Evolutionary conservation across 2,797 vertebrate species (phyloP).

Genomic region (Alca torda): DNA sequence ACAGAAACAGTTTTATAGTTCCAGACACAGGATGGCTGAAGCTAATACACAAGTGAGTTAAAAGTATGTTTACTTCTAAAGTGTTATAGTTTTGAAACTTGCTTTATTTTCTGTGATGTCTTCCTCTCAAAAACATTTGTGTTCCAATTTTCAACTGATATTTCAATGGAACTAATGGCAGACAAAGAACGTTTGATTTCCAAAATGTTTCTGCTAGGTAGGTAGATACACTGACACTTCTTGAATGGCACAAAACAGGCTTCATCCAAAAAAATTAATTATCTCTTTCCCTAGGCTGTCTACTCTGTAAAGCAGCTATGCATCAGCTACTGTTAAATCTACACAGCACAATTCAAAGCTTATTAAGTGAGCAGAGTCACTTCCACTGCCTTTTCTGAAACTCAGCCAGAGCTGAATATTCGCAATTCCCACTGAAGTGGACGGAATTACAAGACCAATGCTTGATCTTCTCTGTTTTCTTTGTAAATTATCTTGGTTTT

Average conservation of each 20-base stretch:
- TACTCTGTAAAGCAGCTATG: background rate
- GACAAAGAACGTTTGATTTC: background rate
- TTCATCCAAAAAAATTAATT: conserved; percentile 6
- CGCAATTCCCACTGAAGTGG: background rate
- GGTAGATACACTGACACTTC: background rate
- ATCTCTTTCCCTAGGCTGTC: background rate
- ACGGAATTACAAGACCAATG: background rate
- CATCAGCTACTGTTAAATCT: background rate
- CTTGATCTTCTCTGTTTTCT: background rate
- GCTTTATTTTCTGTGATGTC: background rate
- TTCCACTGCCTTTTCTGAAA: background rate
- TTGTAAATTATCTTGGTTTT: background rate
- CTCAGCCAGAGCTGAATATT: background rate
- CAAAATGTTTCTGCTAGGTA: background rate
- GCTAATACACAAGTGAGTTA: background rate
- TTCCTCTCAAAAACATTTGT: background rate
- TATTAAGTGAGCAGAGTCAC: background rate
- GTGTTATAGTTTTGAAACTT: background rate
- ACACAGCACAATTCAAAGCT: background rate
- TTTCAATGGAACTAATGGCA: background rate
- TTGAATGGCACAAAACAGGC: background rate
- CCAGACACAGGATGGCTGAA: background rate
- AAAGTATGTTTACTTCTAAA: background rate
- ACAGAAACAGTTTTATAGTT: background rate
- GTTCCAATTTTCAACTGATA: background rate